Conservation (phyloP, 2,113 vertebrate species). For the Furnarius figulus region DNA sequence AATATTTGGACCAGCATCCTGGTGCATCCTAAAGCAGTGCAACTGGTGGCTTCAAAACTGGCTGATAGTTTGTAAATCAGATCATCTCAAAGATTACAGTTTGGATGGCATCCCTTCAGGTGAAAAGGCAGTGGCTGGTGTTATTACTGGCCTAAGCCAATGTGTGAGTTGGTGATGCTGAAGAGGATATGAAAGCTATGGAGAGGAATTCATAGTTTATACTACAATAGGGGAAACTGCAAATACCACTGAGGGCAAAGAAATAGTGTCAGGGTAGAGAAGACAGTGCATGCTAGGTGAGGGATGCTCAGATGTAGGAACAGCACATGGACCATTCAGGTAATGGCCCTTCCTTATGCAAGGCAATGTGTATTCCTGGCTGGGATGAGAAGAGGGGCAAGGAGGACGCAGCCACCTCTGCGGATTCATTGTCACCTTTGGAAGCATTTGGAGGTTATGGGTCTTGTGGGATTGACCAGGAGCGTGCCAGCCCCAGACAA, state of each 20-base stretch:
- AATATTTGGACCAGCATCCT: neutral
- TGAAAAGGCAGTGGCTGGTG: neutral
- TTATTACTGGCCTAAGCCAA: neutral
- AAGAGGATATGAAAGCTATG: neutral
- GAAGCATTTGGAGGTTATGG: neutral
- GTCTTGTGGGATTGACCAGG: neutral
- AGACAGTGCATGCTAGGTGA: rapidly evolving
- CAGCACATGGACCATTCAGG: rapidly evolving
- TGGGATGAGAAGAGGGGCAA: neutral
- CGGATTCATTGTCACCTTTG: neutral
- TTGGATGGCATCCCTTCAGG: neutral
- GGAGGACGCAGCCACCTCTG: neutral
- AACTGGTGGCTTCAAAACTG: neutral
- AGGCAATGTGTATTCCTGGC: neutral
- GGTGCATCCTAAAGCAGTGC: neutral
- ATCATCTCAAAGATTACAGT: neutral
- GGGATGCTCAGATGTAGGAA: neutral
- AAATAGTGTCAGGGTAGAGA: neutral
- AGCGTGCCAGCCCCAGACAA: neutral
- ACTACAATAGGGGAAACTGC: neutral
- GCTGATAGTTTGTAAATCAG: neutral
- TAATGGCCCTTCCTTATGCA: neutral
- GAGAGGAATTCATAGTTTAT: neutral
- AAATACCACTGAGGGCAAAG: neutral
- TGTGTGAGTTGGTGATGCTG: neutral